phyloP scores from a whole-genome alignment of 2,888 invertebrate species.

The Athalia rosae region DNA sequence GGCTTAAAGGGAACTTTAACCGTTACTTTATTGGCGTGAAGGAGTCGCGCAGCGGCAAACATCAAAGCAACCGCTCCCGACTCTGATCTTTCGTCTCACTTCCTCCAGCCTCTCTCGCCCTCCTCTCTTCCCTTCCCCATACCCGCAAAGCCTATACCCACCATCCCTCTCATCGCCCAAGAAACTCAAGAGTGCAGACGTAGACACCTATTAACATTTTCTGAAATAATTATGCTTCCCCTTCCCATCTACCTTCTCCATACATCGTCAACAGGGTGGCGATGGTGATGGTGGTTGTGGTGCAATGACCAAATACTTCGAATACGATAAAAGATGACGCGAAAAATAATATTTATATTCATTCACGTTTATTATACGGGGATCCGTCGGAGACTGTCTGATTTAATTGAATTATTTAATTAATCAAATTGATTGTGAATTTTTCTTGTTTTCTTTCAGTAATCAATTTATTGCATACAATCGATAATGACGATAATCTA shows the following conservation, averaged over 20 bases:
- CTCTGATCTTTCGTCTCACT: conserved; percentile 41
- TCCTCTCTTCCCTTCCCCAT: background rate
- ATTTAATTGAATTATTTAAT: no score
- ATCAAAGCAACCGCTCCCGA: conserved; percentile 69
- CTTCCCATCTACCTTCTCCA: background rate
- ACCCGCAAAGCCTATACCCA: no score
- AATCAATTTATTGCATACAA: no score
- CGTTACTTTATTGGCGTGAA: conserved; percentile 72
- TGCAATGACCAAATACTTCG: background rate
- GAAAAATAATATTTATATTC: background rate
- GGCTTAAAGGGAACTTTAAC: conserved; percentile 70
- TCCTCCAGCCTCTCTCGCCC: conserved; percentile 52
- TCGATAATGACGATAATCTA: background rate
- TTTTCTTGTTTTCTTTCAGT: no score
- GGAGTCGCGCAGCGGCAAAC: conserved; percentile 70
- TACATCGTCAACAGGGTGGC: background rate
- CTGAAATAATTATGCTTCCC: conserved; percentile 43
- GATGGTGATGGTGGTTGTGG: background rate
- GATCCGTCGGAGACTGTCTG: background rate
- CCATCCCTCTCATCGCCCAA: background rate
- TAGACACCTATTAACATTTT: conserved; percentile 46
- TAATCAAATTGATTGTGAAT: no score
- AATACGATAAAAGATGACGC: conserved; percentile 23
- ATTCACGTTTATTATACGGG: background rate
- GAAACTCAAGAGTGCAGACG: conserved; percentile 45